Conservation (phyloP, 2,113 vertebrate genomes). For the Galemys pyrenaicus region DNA sequence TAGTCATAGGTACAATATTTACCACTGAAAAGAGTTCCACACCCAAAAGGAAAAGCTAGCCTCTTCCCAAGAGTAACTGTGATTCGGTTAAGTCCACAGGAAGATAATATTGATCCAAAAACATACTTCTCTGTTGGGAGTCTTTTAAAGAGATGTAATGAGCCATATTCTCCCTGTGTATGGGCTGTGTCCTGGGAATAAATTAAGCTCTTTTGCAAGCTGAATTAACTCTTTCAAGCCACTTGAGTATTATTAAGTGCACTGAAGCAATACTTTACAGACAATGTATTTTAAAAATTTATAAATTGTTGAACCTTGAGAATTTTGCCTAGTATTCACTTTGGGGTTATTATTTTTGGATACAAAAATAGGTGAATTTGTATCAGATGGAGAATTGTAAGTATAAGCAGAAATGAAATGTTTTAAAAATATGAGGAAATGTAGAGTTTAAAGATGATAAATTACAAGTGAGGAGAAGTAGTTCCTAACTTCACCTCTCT, state of each 20-base stretch:
- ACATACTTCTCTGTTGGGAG: neutral
- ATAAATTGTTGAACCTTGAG: constrained; percentile 46
- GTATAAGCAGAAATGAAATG: neutral
- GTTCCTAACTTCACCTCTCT: neutral
- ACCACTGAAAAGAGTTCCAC: neutral
- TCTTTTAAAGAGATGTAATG: constrained; percentile 56
- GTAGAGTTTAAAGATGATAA: neutral
- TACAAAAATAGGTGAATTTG: neutral
- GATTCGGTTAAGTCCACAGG: constrained; percentile 21
- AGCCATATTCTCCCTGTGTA: constrained; percentile 31
- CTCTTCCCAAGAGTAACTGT: constrained; percentile 40
- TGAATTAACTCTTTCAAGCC: constrained; percentile 61
- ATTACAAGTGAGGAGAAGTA: neutral
- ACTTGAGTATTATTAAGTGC: constrained; percentile 23
- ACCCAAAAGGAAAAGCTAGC: constrained; percentile 6
- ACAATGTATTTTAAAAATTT: constrained; percentile 7
- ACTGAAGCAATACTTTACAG: neutral
- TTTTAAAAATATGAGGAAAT: constrained; percentile 27
- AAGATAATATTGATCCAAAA: constrained; percentile 58
- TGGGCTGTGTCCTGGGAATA: constrained; percentile 31
- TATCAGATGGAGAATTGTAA: neutral
- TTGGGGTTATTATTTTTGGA: constrained; percentile 19
- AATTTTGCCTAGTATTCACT: constrained; percentile 22
- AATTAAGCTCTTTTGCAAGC: constrained; percentile 60
- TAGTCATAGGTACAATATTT: neutral